Evolutionary conservation across 1,140 invertebrate genomes (phyloP).

Genomic region (Drosophila repletoides): DNA sequence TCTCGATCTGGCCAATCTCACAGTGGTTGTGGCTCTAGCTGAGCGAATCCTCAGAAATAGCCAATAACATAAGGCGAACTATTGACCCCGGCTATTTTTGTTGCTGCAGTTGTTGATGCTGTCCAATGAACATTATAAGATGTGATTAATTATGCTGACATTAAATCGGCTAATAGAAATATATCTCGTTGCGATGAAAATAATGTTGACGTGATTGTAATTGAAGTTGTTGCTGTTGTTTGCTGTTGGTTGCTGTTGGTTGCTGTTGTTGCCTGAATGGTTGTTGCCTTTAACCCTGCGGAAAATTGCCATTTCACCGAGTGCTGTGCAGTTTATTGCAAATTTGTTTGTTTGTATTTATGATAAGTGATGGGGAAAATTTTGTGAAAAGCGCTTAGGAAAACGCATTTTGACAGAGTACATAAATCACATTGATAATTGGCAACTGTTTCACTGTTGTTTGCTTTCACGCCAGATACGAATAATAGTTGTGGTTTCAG

Average conservation of each 20-base stretch:
- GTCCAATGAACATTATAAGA: constrained; percentile 57
- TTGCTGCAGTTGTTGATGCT: constrained; percentile 29
- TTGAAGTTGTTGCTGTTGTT: constrained; percentile 65
- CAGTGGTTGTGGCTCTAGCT: neutral
- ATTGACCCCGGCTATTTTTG: constrained; percentile 54
- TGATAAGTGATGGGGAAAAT: constrained; percentile 75
- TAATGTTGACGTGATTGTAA: constrained; percentile 79
- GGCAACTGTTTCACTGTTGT: constrained; percentile 55
- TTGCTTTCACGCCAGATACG: constrained; percentile 58
- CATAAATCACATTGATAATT: constrained; percentile 77
- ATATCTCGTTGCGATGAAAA: constrained; percentile 79
- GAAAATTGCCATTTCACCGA: constrained; percentile 72
- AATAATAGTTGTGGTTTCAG: too few species aligned
- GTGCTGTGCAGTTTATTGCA: constrained; percentile 78
- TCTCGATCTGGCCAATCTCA: constrained; percentile 44
- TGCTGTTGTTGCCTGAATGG: constrained; percentile 40
- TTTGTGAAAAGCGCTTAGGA: constrained; percentile 72
- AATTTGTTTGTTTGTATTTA: constrained; percentile 71
- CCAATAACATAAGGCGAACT: constrained; percentile 56
- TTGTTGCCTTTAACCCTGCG: constrained; percentile 67
- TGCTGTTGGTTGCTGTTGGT: constrained; percentile 34
- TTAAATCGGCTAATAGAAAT: constrained; percentile 81
- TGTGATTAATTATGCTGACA: constrained; percentile 80
- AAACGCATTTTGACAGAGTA: constrained; percentile 68
- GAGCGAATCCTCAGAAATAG: constrained; percentile 3